phyloP scores from a whole-genome alignment of 2,113 vertebrate genomes.

The Azemiops feae region DNA sequence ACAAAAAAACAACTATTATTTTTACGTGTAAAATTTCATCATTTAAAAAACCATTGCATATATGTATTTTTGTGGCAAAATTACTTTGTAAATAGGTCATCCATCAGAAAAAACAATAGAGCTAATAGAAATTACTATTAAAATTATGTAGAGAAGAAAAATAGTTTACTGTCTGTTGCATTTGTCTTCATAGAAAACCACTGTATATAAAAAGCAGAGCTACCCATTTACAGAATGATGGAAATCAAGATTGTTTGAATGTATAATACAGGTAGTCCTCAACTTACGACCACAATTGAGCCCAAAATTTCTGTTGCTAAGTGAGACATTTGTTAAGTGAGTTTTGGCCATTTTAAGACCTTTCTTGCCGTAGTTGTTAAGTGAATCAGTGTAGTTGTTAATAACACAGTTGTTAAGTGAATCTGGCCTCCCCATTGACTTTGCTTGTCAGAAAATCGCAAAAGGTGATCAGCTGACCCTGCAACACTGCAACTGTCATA shows the following conservation, averaged over 20 bases:
- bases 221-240: slow-evolving; percentile 57
- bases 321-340: background rate
- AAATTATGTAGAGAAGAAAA: background rate
- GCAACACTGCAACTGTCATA: background rate
- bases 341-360: background rate
- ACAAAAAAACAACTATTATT: background rate
- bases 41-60: background rate
- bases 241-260: background rate
- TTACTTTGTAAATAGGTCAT: background rate
- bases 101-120: background rate
- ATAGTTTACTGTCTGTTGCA: background rate
- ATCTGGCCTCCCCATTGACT: background rate
- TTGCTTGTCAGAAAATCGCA: background rate
- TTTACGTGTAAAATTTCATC: background rate
- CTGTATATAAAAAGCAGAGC: slow-evolving; percentile 32
- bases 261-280: background rate
- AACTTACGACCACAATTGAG: background rate
- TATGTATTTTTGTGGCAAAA: background rate
- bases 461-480: background rate
- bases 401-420: background rate
- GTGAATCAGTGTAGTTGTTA: background rate
- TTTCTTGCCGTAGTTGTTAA: background rate
- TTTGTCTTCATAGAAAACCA: slow-evolving; percentile 25
- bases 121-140: slow-evolving; percentile 3
- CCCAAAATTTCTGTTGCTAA: background rate